Percentiles rank a stretch among this genome's conserved stretches.
Conservation (phyloP, 30 jellyfish, hydroid and myxozoan species). For the Pelagia noctiluca region DNA sequence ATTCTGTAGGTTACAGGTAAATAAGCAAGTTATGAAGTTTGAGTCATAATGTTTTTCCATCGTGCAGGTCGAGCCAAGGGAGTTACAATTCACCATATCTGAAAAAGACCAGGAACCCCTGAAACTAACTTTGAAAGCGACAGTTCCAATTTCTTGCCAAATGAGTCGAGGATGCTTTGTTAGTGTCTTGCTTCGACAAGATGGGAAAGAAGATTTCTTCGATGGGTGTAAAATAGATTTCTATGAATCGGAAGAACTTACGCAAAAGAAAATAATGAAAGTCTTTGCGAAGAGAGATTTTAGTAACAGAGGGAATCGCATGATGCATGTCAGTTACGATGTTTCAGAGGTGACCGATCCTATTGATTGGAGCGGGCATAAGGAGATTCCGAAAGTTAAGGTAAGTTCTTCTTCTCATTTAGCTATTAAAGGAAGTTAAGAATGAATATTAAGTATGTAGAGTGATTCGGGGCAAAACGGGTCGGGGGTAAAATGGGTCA, state of each 20-base stretch:
- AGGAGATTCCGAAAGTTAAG: slow-evolving; percentile 80
- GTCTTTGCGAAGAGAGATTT: slow-evolving; percentile 94
- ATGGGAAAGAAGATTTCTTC: slow-evolving; percentile 57
- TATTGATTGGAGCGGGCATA: slow-evolving; percentile 85
- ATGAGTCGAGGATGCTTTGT: slow-evolving; percentile 65
- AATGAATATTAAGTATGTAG: too few relatives aligned
- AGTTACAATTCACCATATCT: slow-evolving; percentile 56
- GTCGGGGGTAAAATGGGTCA: too few relatives aligned
- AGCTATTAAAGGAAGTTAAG: too few relatives aligned
- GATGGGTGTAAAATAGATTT: slow-evolving; percentile 81
- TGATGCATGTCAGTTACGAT: slow-evolving; percentile 70
- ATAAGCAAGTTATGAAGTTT: too few relatives aligned
- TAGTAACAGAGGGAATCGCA: slow-evolving; percentile 87
- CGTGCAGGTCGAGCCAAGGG: slow-evolving; percentile 53
- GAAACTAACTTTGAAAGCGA: slow-evolving; percentile 51
- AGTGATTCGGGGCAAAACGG: too few relatives aligned
- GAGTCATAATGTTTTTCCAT: too few relatives aligned
- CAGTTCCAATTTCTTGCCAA: slow-evolving; percentile 89
- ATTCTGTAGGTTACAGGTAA: too few relatives aligned
- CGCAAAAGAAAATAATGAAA: slow-evolving; percentile 69
- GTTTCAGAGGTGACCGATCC: slow-evolving; percentile 89
- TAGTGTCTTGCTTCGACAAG: slow-evolving; percentile 82
- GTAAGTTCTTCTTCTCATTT: too few relatives aligned
- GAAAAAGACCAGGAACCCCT: slow-evolving; percentile 87
- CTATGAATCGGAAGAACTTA: slow-evolving; percentile 70